Conservation (phyloP, 2,113 vertebrate genomes). For the Coreoperca whiteheadi region DNA sequence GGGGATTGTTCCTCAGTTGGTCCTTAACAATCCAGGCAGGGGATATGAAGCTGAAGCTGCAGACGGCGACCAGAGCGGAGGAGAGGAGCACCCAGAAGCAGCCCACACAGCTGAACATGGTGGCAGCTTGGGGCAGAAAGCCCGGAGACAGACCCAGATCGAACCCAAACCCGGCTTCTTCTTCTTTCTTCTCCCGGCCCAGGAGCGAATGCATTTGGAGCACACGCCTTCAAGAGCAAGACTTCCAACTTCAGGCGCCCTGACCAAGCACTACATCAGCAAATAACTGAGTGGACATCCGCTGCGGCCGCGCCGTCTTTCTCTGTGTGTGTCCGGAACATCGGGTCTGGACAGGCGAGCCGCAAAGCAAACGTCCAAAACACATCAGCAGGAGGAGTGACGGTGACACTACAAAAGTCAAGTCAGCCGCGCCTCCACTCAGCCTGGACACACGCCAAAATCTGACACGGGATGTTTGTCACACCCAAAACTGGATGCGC, state of each 20-base stretch:
- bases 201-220: slow-evolving; percentile 88
- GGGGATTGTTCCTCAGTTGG: slow-evolving; percentile 74
- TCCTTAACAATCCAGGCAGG: slow-evolving; percentile 90
- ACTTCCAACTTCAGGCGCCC: slow-evolving; percentile 65
- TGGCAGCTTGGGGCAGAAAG: slow-evolving; percentile 82
- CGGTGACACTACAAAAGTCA: slow-evolving; percentile 23
- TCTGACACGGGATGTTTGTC: slow-evolving; percentile 56
- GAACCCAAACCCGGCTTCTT: slow-evolving; percentile 81
- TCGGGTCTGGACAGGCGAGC: slow-evolving; percentile 29
- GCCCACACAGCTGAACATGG: slow-evolving; percentile 91
- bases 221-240: slow-evolving; percentile 67
- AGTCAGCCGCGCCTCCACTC: slow-evolving; percentile 47
- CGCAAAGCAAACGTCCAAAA: slow-evolving; percentile 14
- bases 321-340: slow-evolving; percentile 47
- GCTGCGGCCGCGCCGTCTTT: neutral
- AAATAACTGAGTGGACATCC: slow-evolving; percentile 26
- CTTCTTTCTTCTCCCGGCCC: slow-evolving; percentile 85
- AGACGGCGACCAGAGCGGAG: slow-evolving; percentile 88
- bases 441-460: slow-evolving; percentile 19
- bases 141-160: slow-evolving; percentile 78
- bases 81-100: slow-evolving; percentile 92
- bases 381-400: slow-evolving; percentile 20
- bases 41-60: slow-evolving; percentile 90
- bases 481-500: slow-evolving; percentile 72
- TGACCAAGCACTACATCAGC: slow-evolving; percentile 58